Evolutionary conservation across 2,888 invertebrate genomes (phyloP), one percentile per base, ranked within the genome.

Genomic region (Globia sparganii): DNA sequence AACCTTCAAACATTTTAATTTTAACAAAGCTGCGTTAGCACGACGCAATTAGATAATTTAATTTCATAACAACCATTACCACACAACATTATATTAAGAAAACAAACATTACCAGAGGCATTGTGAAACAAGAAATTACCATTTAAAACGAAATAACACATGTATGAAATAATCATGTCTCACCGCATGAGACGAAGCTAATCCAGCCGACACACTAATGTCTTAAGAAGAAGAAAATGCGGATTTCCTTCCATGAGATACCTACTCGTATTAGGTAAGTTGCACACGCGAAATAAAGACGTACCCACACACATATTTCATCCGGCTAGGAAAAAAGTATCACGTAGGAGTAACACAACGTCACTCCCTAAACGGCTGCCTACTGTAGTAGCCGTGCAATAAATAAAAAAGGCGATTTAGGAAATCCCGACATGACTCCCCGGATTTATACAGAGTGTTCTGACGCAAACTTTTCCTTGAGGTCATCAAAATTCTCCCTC

Each of bases 341-440:
- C 93, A 94, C 94, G 93, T 93, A 91, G 84, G 85, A 88, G 90
- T 91, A 92, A 92, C 92, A 93, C 92, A 91, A 92, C 93, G 93
- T 94, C 92, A 91, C 91, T 91, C 84, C 90, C 92, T 94, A 94
- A 95, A 94, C 94, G 94, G 93, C 92, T 91, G 93, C 92, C 92
- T 93, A 91, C 91, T 91, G 91, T 92, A 93, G 90, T 93, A 91
- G 93, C 91, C 91, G 89, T 89, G 94, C 93, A 94, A 95, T 95
- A 95, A 96, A 96, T 96, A 96, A 95, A 95, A 95, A 94, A 92
- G 94, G 92, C 94, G 95, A 96, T 96, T 96, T 95, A 95, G 93
- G 92, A 95, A 96, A 96, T 95, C 95, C 95, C 93, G 91, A 95
- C 96, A 95, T 95, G 95, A 95, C 94, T 95, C 93, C 91, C 87